Evolutionary conservation across 2,888 invertebrate genomes (phyloP).

Genomic region (Anodontia alba): DNA sequence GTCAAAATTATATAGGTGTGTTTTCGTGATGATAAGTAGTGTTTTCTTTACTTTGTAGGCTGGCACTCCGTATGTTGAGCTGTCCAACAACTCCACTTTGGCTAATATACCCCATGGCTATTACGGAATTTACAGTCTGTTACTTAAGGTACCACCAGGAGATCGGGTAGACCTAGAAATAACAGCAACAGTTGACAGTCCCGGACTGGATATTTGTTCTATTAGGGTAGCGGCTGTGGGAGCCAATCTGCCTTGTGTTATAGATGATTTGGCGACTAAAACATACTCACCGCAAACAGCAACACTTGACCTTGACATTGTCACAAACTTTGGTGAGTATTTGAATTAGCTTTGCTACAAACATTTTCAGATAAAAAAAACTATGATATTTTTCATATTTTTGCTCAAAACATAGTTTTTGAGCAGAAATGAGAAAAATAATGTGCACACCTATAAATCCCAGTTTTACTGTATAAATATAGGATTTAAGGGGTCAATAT

Average conservation of each 20-base stretch:
- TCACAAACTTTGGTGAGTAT: conserved; percentile 66
- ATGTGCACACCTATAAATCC: neutral
- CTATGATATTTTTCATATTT: too few relatives aligned
- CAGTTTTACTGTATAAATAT: too few relatives aligned
- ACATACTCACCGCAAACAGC: conserved; percentile 37
- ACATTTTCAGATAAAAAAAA: too few relatives aligned
- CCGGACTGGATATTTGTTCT: conserved; percentile 63
- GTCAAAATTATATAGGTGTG: too few relatives aligned
- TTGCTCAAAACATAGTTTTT: too few relatives aligned
- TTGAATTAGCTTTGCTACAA: neutral
- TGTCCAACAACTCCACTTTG: conserved; percentile 47
- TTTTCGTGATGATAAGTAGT: too few relatives aligned
- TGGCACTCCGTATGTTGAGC: conserved; percentile 32
- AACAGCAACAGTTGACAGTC: conserved; percentile 30
- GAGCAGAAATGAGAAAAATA: too few relatives aligned
- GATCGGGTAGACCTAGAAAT: conserved; percentile 51
- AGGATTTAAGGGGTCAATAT: too few relatives aligned
- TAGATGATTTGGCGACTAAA: conserved; percentile 38
- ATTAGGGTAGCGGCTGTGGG: conserved; percentile 61
- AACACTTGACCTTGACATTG: conserved; percentile 44
- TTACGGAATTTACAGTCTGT: conserved; percentile 53
- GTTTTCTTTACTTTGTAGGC: conserved; percentile 30
- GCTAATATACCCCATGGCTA: conserved; percentile 54
- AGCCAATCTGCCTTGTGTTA: conserved; percentile 64
- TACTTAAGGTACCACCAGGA: conserved; percentile 62